A percentile compares a stretch with the other conserved stretches of the same genome.
Conservation (phyloP, 2,797 vertebrate species). For the Cottoperca gobio region DNA sequence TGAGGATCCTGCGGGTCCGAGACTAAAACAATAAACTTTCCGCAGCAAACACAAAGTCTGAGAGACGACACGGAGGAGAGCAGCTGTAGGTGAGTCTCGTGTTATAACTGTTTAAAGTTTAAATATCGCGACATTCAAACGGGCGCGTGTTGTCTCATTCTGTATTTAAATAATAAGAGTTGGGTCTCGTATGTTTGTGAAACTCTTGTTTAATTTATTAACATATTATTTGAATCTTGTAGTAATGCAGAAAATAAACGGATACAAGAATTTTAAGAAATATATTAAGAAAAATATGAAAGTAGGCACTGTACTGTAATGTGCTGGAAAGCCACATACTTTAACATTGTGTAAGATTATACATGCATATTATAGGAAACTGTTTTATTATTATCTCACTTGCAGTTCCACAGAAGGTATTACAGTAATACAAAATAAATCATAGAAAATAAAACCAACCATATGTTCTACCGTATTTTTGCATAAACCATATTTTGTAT, state of each 20-base stretch:
- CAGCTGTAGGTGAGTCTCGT: background rate
- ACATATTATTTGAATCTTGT: background rate
- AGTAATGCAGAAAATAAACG: background rate
- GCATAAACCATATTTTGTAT: background rate
- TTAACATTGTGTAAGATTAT: no score
- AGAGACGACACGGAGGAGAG: background rate
- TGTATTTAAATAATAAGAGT: background rate
- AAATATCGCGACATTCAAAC: background rate
- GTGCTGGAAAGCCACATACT: no score
- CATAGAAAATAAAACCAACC: no score
- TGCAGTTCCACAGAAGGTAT: background rate
- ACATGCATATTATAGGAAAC: background rate
- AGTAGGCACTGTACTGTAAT: no score
- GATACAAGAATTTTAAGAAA: background rate
- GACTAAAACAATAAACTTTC: fast-evolving
- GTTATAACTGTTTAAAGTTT: fast-evolving
- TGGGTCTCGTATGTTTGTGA: background rate
- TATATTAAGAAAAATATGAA: background rate
- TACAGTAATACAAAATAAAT: no score
- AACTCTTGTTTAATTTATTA: background rate
- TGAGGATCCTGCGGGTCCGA: background rate
- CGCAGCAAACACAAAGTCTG: fast-evolving
- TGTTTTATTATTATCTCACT: background rate
- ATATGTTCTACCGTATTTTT: background rate
- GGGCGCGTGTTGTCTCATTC: background rate